phyloP scores from a whole-genome alignment of 1,140 invertebrate species.

The Venustaconcha ellipsiformis region DNA sequence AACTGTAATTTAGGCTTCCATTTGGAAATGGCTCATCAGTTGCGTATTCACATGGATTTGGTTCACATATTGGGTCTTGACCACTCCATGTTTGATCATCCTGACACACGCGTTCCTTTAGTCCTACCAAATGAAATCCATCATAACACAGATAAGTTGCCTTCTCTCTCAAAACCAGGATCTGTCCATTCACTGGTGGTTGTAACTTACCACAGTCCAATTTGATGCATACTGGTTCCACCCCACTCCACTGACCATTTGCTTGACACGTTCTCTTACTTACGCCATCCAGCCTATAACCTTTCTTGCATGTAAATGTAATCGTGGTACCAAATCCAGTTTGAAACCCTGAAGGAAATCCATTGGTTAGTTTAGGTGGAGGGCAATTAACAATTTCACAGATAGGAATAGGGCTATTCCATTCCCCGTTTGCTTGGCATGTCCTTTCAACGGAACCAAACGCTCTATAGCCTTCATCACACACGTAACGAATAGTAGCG shows the following conservation, averaged over 20 bases:
- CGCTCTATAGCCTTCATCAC: constrained; percentile 45
- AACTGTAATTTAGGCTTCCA: constrained; percentile 15
- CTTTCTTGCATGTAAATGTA: constrained; percentile 73
- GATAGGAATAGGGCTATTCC: constrained; percentile 76
- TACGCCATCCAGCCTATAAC: constrained; percentile 44
- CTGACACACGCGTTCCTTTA: constrained; percentile 50
- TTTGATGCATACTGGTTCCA: constrained; percentile 80
- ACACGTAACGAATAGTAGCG: constrained; percentile 43
- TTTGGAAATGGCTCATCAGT: constrained; percentile 21
- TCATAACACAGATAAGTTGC: constrained; percentile 48
- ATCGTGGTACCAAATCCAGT: constrained; percentile 40
- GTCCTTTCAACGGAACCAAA: constrained; percentile 69
- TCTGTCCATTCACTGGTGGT: constrained; percentile 78
- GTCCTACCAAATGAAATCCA: constrained; percentile 59
- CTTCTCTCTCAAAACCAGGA: constrained; percentile 85
- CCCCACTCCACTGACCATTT: constrained; percentile 87
- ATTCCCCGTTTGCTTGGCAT: constrained; percentile 83
- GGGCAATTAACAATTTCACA: constrained; percentile 53
- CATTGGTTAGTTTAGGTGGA: constrained; percentile 35
- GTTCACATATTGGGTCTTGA: constrained; percentile 77
- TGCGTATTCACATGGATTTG: constrained; percentile 51
- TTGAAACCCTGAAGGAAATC: constrained; percentile 36
- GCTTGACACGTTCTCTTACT: constrained; percentile 69
- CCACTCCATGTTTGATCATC: constrained; percentile 61
- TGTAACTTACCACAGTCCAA: constrained; percentile 71